These are phyloP conservation scores for Sialis lutaria DNA, from an alignment of 2,888 invertebrate genomes.

Conservation along the genomic window DNA sequence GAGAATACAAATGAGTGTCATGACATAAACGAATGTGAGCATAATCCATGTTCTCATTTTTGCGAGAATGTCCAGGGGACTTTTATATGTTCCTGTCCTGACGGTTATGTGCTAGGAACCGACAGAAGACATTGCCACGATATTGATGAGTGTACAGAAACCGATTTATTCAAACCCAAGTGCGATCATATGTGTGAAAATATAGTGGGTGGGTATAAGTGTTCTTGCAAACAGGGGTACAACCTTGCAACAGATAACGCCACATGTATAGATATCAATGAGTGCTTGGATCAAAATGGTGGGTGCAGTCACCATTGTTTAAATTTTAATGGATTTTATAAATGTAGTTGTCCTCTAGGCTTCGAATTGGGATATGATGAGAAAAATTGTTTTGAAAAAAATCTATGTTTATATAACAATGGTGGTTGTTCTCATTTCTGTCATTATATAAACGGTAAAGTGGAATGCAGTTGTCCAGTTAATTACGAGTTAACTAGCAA, in stretches of 20 bases:
- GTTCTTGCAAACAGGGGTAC: slow-evolving; percentile 21
- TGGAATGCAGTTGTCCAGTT: slow-evolving; percentile 26
- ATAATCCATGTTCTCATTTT: slow-evolving; percentile 20
- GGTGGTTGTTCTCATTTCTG: slow-evolving; percentile 20
- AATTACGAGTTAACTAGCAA: slow-evolving; percentile 27
- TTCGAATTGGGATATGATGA: slow-evolving; percentile 23
- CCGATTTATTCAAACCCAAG: slow-evolving; percentile 29
- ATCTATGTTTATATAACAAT: slow-evolving; percentile 23
- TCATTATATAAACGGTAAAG: slow-evolving; percentile 19
- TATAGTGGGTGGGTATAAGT: slow-evolving; percentile 25
- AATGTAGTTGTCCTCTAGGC: slow-evolving; percentile 20
- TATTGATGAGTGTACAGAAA: slow-evolving; percentile 21
- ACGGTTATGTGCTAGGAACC: slow-evolving; percentile 25
- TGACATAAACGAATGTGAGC: slow-evolving; percentile 23
- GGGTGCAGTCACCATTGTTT: slow-evolving; percentile 28
- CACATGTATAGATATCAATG: slow-evolving; percentile 13
- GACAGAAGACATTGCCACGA: slow-evolving; percentile 7
- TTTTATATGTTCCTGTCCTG: slow-evolving; percentile 26
- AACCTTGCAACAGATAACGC: slow-evolving; percentile 14
- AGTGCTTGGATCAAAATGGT: slow-evolving; percentile 12
- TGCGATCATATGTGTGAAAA: slow-evolving; percentile 28
- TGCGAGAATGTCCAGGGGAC: slow-evolving; percentile 23
- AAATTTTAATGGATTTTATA: slow-evolving; percentile 26
- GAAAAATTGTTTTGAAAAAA: slow-evolving; percentile 13
- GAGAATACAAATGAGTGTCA: slow-evolving; percentile 18